Conservation (phyloP, 2,113 vertebrate species). For the Ceyx margarethae region DNA sequence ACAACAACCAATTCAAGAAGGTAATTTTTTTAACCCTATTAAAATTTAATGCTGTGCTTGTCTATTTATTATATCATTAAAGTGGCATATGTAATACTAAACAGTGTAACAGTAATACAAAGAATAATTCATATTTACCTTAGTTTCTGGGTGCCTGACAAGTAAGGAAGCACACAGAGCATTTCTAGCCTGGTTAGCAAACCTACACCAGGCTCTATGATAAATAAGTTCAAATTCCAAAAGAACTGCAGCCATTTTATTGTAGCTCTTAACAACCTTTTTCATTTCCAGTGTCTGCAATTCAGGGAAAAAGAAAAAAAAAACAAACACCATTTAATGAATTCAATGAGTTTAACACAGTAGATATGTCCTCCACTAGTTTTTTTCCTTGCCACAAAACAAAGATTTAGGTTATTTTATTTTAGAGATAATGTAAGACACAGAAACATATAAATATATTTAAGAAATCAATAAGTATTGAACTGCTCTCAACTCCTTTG, state of each 20-base stretch:
- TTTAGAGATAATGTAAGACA: neutral
- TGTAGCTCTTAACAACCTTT: slow-evolving; percentile 76
- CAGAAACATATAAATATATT: neutral
- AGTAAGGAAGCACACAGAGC: slow-evolving; percentile 75
- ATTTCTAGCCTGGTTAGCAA: slow-evolving; percentile 63
- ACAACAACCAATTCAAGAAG: fast-evolving
- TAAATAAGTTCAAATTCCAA: slow-evolving; percentile 80
- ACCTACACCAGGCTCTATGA: slow-evolving; percentile 75
- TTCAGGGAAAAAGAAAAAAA: neutral
- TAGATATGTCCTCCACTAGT: neutral
- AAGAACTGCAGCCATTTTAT: slow-evolving; percentile 78
- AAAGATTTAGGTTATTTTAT: neutral
- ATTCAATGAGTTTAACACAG: neutral
- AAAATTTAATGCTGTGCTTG: neutral
- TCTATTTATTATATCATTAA: neutral
- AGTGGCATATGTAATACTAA: neutral
- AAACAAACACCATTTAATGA: neutral
- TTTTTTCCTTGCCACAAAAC: neutral
- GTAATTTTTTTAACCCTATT: neutral
- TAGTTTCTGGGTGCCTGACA: slow-evolving; percentile 66
- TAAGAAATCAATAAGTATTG: neutral
- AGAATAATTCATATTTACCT: slow-evolving; percentile 62
- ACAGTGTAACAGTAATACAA: neutral
- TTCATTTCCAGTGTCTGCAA: slow-evolving; percentile 77
- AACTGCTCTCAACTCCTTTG: neutral